Evolutionary conservation across 2,113 vertebrate species (phyloP).

Genomic region (Tetrax tetrax): DNA sequence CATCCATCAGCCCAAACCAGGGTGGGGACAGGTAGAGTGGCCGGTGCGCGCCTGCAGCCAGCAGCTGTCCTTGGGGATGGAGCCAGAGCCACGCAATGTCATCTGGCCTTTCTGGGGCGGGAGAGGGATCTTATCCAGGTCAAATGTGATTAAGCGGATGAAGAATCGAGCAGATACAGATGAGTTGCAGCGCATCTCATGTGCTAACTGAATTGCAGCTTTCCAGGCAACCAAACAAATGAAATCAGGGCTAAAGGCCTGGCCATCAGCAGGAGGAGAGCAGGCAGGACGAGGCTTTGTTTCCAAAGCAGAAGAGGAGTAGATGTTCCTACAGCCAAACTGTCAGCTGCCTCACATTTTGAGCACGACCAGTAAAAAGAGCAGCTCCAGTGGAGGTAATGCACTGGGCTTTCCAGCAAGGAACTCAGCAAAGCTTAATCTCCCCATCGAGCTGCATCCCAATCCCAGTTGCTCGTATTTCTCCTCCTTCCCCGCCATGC

Average conservation of each 20-base stretch:
- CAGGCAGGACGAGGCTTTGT: not conserved
- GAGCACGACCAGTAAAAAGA: not conserved
- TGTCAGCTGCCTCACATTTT: not conserved
- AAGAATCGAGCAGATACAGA: slow-evolving; percentile 36
- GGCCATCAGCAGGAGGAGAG: slow-evolving; percentile 1
- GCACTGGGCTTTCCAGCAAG: not conserved
- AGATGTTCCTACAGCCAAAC: slow-evolving; percentile 33
- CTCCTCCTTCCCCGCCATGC: slow-evolving; percentile 39
- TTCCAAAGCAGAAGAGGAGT: slow-evolving; percentile 14
- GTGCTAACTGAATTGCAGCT: slow-evolving; percentile 56
- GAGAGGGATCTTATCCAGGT: slow-evolving; percentile 51
- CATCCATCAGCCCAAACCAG: not conserved
- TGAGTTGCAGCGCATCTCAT: slow-evolving; percentile 6
- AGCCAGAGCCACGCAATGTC: slow-evolving; percentile 22
- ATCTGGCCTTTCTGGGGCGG: not conserved
- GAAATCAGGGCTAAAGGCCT: slow-evolving; percentile 46
- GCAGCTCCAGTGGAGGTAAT: not conserved
- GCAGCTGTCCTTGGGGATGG: not conserved
- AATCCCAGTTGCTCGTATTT: slow-evolving; percentile 1
- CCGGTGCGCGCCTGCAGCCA: not conserved
- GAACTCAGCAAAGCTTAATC: not conserved
- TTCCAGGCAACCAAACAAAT: slow-evolving; percentile 46
- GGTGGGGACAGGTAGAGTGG: not conserved
- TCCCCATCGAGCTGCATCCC: not conserved
- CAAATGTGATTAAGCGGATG: slow-evolving; percentile 53